Base-by-base conservation (phyloP, 2,113 vertebrate species). In the Cranoglanis bouderius region DNA sequence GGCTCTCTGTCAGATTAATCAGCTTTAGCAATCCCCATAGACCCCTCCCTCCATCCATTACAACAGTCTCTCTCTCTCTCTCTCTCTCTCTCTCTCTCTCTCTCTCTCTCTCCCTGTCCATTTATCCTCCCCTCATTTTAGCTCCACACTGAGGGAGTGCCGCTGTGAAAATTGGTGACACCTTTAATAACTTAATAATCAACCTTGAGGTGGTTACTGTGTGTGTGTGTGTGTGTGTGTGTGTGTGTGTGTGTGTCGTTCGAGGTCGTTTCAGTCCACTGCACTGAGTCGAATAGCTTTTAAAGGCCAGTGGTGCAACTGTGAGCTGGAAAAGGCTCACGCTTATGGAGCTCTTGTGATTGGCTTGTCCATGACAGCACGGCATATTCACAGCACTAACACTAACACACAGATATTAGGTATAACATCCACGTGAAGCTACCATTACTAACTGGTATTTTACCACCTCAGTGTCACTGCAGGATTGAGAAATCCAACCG, bases 1-100 rank as follows among this genome's bases (percentile, higher is more conserved):
- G 80, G 65, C 80, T 83, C 78, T 83, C 51, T 88, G 87, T 83
- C 78, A 82, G 63, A 83, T 74, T 88, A 88, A 83, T 88, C 81
- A 84, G 87, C 81, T 83, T 88, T 74, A 72, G 65, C 53, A 32
- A 59, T 84, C 51, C 81, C 49, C 12, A 21, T 9, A 26, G 51
- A 84, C 14, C 40, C 49, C n/a, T n/a, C 46, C 9, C 32, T 40
- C 26, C 26, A 26, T 59, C 67, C 67, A 46, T 59, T 19, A 74
- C 38, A 29, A 38, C 55, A 16, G 0, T 38, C 53, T 35, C 72
- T 61, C 53, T 43, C 53, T 32, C 70, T 46, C 53, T 43, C 40
- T 26, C 49, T 53, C 65, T 8, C 19, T 26, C n/a, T 14, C n/a
- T 29, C 49, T 29, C 32, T 75, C 82, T 29, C 82, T 46, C 43